Evolutionary conservation across 1,140 invertebrate genomes (phyloP), one percentile per base, ranked within the genome.

Genomic region (Rhyzopertha dominica): DNA sequence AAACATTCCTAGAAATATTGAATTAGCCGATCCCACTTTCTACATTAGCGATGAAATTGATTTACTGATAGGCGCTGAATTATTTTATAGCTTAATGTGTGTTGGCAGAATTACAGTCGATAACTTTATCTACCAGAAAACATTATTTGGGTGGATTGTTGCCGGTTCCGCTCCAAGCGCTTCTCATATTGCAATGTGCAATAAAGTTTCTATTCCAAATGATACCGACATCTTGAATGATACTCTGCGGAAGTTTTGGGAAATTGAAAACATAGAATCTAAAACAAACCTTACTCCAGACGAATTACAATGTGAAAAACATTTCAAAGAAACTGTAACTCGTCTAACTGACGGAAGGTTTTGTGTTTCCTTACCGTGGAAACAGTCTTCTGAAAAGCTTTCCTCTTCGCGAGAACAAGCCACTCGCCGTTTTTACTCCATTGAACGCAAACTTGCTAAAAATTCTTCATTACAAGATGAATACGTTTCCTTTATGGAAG

Each of bases 121-220:
- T 19, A 20, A 71, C 47, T 58, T 38, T 9, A 32, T 25, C 8
- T 18, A 41, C 25, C 48, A 50, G 26, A 50, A 47, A 20, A 46
- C 48, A 2, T 5, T 12, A 16, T 36, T 50, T 10, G 48, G 43
- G 1, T 50, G 43, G 48, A 47, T 47, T 18, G 23, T 46, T 8
- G 10, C 24, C 3, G 35, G 43, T 10, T n/a, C n/a, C n/a, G n/a
- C n/a, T n/a, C n/a, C n/a, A n/a, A 18, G 34, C 8, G 2, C 16
- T 9, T 13, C 24, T 20, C 13, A 23, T 13, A n/a, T 25, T 5
- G 4, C 22, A 14, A 8, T 25, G 0, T 8, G 16, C 16, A 12
- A 13, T 10, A 2, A 12, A 10, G 16, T 20, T n/a, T 42, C 19
- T 19, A 8, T 24, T 19, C 13, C 32, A 8, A 18, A 9, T 35